A percentile compares a stretch with the other conserved stretches of the same genome.
These are phyloP conservation scores for Plecturocebus donacophilus DNA, from an alignment of 2,113 vertebrate genomes.

Conservation along the genomic window DNA sequence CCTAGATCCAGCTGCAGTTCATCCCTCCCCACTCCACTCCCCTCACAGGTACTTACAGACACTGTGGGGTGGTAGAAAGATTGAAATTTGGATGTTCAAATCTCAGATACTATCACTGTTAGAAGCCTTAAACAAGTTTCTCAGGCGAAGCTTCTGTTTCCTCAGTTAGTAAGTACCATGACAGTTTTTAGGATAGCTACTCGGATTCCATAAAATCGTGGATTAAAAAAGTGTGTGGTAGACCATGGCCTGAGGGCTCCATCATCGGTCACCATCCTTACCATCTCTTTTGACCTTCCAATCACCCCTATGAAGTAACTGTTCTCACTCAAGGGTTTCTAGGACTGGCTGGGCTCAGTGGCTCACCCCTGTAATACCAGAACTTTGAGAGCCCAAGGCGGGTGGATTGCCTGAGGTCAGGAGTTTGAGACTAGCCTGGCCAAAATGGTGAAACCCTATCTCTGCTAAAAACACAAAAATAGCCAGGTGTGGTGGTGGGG, in stretches of 20 bases:
- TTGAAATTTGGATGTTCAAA: rapidly evolving
- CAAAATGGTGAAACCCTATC: too few relatives aligned
- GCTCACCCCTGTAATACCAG: too few relatives aligned
- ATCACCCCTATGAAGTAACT: neutral
- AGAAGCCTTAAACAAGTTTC: neutral
- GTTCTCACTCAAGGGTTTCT: neutral
- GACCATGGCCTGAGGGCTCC: neutral
- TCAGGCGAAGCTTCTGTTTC: neutral
- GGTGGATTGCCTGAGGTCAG: too few relatives aligned
- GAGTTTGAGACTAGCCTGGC: too few relatives aligned
- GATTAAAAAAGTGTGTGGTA: neutral
- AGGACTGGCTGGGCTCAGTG: neutral
- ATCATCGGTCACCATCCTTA: neutral
- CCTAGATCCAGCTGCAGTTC: neutral
- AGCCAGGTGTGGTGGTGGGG: too few relatives aligned
- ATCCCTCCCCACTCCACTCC: neutral
- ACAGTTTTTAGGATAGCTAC: neutral
- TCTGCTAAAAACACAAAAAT: too few relatives aligned
- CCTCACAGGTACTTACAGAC: neutral
- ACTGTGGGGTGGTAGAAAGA: neutral
- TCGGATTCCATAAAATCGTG: neutral
- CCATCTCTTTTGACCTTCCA: neutral
- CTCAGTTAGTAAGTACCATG: neutral
- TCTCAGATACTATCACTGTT: neutral
- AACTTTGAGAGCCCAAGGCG: too few relatives aligned